Evolutionary conservation across 1,140 invertebrate genomes (phyloP).

Genomic region (Dermatophagoides farinae): DNA sequence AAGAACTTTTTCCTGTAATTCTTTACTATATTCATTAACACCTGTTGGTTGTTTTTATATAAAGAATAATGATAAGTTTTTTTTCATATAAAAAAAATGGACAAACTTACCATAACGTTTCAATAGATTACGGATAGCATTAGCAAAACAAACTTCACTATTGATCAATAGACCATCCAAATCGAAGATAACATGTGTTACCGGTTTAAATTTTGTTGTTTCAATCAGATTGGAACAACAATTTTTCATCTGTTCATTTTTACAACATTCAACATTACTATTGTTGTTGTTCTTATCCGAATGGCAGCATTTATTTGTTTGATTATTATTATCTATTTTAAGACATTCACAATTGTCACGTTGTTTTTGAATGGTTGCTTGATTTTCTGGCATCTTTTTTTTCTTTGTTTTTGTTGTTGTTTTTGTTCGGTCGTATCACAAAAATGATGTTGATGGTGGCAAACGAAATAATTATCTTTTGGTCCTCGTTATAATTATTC

Average conservation of each 20-base stretch:
- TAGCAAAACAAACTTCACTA: slow-evolving; percentile 8
- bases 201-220: slow-evolving; percentile 12
- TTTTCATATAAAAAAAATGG: neutral
- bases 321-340: neutral
- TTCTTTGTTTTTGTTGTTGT: no score
- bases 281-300: neutral
- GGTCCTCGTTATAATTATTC: no score
- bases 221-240: neutral
- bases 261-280: no score
- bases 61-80: neutral
- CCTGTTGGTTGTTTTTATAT: slow-evolving; percentile 1
- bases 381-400: neutral
- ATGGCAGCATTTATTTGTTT: neutral
- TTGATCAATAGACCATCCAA: slow-evolving; percentile 15
- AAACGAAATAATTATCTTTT: no score
- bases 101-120: slow-evolving; percentile 8
- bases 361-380: neutral
- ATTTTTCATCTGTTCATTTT: no score
- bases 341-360: neutral
- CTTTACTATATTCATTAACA: slow-evolving; percentile 3
- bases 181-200: slow-evolving; percentile 18
- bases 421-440: no score
- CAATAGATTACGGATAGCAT: slow-evolving; percentile 4
- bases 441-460: no score
- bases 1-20: slow-evolving; percentile 8